Evolutionary conservation across 2,113 vertebrate species (phyloP).

Genomic region (Pangasianodon hypophthalmus): DNA sequence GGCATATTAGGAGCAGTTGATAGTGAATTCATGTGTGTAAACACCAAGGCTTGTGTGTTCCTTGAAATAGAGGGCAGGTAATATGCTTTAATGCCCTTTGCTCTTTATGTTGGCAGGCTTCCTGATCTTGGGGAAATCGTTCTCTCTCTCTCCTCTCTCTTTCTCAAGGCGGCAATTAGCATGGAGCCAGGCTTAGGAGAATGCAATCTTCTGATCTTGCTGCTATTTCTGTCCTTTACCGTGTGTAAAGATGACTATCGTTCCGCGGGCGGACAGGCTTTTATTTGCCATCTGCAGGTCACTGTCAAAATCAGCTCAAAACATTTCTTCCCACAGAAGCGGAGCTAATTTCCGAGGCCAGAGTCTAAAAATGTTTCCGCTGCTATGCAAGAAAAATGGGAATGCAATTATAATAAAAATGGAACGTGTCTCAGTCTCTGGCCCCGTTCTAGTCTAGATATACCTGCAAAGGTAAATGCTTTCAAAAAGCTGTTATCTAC

Average conservation of each 20-base stretch:
- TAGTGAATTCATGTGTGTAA: background rate
- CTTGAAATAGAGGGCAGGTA: constrained; percentile 31
- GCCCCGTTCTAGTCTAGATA: background rate
- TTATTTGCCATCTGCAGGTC: constrained; percentile 63
- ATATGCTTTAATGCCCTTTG: constrained; percentile 26
- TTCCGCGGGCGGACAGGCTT: constrained; percentile 60
- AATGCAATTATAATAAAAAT: constrained; percentile 36
- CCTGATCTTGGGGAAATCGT: constrained; percentile 56
- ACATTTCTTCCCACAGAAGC: constrained; percentile 51
- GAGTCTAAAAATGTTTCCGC: constrained; percentile 26
- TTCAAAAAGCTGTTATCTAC: background rate
- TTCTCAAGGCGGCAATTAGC: constrained; percentile 67
- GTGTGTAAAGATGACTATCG: constrained; percentile 61
- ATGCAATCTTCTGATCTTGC: constrained; percentile 59
- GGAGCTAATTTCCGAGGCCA: constrained; percentile 54
- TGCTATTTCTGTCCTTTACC: constrained; percentile 63
- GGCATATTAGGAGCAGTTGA: background rate
- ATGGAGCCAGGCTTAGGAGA: constrained; percentile 61
- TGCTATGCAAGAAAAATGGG: constrained; percentile 49
- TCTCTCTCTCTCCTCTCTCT: constrained; percentile 7
- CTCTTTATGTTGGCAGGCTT: constrained; percentile 44
- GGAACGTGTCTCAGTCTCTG: constrained; percentile 1
- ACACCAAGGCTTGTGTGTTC: background rate
- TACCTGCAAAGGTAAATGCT: background rate
- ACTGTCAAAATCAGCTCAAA: constrained; percentile 55